phyloP scores from a whole-genome alignment of 2,888 invertebrate species.

The Orthosia cruda region DNA sequence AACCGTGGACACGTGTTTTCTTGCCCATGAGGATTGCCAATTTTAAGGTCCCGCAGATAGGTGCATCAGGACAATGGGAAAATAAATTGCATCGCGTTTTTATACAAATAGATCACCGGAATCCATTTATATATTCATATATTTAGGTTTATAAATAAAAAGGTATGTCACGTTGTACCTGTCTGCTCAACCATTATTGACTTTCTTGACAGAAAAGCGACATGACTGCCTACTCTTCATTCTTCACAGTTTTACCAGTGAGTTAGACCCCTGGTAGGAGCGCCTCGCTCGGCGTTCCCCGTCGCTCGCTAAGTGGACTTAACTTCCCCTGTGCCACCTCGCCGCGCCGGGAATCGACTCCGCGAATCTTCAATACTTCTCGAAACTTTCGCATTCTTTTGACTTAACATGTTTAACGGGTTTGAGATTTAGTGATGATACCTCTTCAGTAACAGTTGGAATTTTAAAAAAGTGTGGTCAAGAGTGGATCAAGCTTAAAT shows the following conservation, averaged over 20 bases:
- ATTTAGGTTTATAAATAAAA: too few species aligned
- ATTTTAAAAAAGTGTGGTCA: not conserved
- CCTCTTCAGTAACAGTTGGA: not conserved
- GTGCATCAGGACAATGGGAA: too few species aligned
- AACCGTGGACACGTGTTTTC: too few species aligned
- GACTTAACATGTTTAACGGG: not conserved
- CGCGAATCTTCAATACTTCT: conserved; percentile 16
- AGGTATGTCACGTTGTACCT: too few species aligned
- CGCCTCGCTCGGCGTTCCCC: not conserved
- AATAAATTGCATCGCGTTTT: too few species aligned
- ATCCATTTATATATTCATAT: too few species aligned
- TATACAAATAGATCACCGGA: too few species aligned
- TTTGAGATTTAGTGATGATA: not conserved
- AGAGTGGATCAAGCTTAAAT: not conserved
- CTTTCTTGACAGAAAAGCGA: not conserved
- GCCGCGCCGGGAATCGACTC: conserved; percentile 18
- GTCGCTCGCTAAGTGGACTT: conserved; percentile 41
- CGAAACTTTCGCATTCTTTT: conserved; percentile 4
- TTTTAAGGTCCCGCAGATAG: too few species aligned
- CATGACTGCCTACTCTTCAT: not conserved
- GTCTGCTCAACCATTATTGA: too few species aligned
- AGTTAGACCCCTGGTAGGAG: conserved; percentile 23
- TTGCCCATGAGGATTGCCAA: too few species aligned
- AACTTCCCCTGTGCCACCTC: conserved; percentile 42
- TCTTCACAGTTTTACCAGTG: not conserved